phyloP scores from a whole-genome alignment of 2,797 vertebrate species.

The Danionella dracula region DNA sequence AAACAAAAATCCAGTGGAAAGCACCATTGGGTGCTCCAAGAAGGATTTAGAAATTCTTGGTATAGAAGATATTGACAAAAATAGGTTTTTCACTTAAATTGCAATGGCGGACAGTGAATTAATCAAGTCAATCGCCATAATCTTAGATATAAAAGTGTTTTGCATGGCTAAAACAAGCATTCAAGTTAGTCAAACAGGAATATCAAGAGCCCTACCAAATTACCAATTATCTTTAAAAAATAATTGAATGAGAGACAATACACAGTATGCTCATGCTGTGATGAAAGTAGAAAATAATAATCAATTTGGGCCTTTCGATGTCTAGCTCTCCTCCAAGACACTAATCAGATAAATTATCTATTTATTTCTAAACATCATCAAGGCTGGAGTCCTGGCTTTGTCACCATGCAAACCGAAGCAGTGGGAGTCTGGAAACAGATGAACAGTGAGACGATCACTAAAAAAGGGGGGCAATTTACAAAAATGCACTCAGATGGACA shows the following conservation, averaged over 20 bases:
- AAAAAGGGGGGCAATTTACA: constrained; percentile 1
- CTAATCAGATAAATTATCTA: constrained; percentile 91
- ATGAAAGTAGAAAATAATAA: too few relatives aligned
- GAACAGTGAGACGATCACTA: not conserved
- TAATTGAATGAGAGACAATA: constrained; percentile 10
- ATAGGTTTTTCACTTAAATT: too few relatives aligned
- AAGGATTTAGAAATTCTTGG: too few relatives aligned
- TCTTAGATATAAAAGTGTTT: too few relatives aligned
- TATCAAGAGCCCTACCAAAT: too few relatives aligned
- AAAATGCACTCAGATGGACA: constrained; percentile 52
- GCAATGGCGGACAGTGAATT: too few relatives aligned
- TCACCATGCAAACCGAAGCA: constrained; percentile 67
- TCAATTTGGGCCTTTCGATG: constrained; percentile 76
- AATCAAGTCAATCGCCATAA: too few relatives aligned
- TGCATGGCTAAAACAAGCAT: too few relatives aligned
- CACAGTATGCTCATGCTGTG: constrained; percentile 23
- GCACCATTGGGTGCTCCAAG: too few relatives aligned
- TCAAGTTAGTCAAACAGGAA: too few relatives aligned
- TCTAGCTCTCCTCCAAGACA: constrained; percentile 71
- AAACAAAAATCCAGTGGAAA: too few relatives aligned
- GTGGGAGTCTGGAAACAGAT: constrained; percentile 25
- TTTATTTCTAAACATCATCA: constrained; percentile 87
- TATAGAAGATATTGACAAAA: too few relatives aligned
- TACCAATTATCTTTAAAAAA: constrained; percentile 15
- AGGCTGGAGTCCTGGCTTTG: constrained; percentile 74